Evolutionary conservation across 2,797 vertebrate species (phyloP), one percentile per base, ranked within the genome.

Genomic region (Melanotaenia nigrans): DNA sequence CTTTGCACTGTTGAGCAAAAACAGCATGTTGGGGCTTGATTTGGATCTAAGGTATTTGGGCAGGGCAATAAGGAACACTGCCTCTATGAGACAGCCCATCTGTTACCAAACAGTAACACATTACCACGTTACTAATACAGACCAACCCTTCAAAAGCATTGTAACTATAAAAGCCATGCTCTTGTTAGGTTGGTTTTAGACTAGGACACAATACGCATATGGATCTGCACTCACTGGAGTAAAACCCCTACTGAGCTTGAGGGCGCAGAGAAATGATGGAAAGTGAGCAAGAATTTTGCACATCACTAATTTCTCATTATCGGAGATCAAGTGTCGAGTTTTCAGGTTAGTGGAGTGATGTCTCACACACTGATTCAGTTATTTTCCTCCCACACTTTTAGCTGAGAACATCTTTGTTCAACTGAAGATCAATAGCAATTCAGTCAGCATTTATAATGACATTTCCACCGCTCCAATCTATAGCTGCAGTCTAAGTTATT

Each of bases 41-140:
- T 75, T 60, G 71, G 82, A 22, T 56, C 65, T 86, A 32, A 73
- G 87, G 90, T 90, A 93, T 93, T 91, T 76, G 85, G 88, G 87
- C 59, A 65, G 56, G 85, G 86, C 49, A 54, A 56, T 35, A 40
- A 59, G 66, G 56, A 20, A 63, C 38, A 60, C 14, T 20, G 55
- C 65, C 57, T 62, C 8, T 11, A 22, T 5, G 7, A 32, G 40
- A 58, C 68, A 71, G 3, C 30, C 69, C 36, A 14, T 25, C 9
- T 30, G 64, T 67, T 28, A 59, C 24, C 3, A 68, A 7, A 11
- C 28, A 47, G 47, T 2, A 28, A 40, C 10, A 14, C 2, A 58
- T 42, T 20, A 4, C 0, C 13, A 9, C 38, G 45, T n/a, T 54
- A 36, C 7, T 42, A 42, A 36, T 22, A 33, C 33, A 18, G 42